Conservation (phyloP, 1,140 invertebrate genomes). For the Radopholus similis region DNA sequence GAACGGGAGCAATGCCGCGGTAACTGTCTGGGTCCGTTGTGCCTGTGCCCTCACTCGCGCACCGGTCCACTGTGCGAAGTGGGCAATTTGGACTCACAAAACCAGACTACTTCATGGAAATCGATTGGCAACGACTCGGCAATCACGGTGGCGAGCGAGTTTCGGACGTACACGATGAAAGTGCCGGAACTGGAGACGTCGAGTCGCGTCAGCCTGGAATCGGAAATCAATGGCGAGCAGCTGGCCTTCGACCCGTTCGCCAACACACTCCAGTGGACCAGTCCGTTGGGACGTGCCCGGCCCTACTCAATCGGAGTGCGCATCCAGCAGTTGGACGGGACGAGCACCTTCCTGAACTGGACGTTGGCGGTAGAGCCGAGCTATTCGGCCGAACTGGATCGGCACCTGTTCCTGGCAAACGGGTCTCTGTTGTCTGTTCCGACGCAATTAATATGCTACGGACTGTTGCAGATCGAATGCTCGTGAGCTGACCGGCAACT, state of each 20-base stretch:
- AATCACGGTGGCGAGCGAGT: neutral
- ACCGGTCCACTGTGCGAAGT: neutral
- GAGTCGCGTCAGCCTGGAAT: neutral
- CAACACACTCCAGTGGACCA: neutral
- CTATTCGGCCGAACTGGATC: constrained; percentile 12
- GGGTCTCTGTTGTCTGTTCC: neutral
- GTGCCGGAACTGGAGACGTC: constrained; percentile 1
- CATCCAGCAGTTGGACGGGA: neutral
- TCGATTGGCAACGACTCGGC: neutral
- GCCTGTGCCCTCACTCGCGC: constrained; percentile 1
- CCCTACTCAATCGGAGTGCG: constrained; percentile 2
- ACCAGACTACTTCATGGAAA: neutral
- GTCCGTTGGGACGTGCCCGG: constrained; percentile 1
- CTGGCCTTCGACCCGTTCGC: neutral
- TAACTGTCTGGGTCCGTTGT: constrained; percentile 8
- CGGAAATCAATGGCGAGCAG: constrained; percentile 3
- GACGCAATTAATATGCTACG: neutral
- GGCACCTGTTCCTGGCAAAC: neutral
- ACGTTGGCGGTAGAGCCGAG: constrained; percentile 8
- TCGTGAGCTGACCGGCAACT: neutral
- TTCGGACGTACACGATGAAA: constrained; percentile 1
- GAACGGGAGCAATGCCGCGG: neutral
- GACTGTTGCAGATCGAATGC: neutral
- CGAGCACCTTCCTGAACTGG: constrained; percentile 1
- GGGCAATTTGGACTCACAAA: neutral